Evolutionary conservation across 1,140 invertebrate species (phyloP).

Genomic region (Planococcus citri): DNA sequence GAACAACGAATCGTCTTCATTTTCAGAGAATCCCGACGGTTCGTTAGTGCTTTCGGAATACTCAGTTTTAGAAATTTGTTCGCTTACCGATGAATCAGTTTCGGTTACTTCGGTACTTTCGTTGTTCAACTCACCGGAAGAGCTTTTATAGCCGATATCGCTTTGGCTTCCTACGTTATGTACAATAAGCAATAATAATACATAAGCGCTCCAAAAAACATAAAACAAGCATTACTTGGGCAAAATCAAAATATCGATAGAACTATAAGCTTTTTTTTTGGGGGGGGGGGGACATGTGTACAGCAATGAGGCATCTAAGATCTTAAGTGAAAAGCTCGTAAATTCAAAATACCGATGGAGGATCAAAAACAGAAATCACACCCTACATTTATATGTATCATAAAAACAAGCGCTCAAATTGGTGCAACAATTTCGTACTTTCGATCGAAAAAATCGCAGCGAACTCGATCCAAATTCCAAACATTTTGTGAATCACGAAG

Average conservation of each 20-base stretch:
- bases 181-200: background rate
- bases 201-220: conserved; percentile 8
- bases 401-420: too few relatives aligned
- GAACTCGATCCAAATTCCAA: too few relatives aligned
- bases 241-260: background rate
- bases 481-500: too few relatives aligned
- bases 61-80: background rate
- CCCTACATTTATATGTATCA: too few relatives aligned
- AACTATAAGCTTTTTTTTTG: too few relatives aligned
- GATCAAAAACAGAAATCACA: too few relatives aligned
- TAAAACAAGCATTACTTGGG: background rate
- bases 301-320: too few relatives aligned
- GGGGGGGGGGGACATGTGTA: too few relatives aligned
- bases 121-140: background rate
- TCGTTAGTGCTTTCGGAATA: background rate
- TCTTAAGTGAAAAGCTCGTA: too few relatives aligned
- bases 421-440: too few relatives aligned
- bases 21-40: background rate
- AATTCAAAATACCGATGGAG: too few relatives aligned
- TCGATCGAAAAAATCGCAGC: too few relatives aligned
- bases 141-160: background rate
- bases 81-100: background rate
- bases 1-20: background rate
- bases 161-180: conserved; percentile 13
- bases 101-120: background rate